Evolutionary conservation across 2,113 vertebrate species (phyloP), one percentile per base, ranked within the genome.

Genomic region (Leptocoma aspasia): DNA sequence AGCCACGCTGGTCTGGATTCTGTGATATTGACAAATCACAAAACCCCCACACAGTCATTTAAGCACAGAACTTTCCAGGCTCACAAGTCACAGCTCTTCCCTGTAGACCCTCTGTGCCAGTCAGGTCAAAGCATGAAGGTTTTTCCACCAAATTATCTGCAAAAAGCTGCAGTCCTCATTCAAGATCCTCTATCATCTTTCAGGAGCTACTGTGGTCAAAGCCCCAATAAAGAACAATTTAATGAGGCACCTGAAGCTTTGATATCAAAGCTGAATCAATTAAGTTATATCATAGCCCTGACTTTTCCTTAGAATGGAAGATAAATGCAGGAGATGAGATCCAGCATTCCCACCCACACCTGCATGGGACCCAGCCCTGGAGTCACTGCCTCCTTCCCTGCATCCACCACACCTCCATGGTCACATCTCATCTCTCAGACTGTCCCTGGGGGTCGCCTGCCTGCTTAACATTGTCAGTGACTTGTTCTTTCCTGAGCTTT

Each of bases 1-100:
- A 22, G 10, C 59, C 76, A 57, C 20, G 28, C 26, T 41, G 53
- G 18, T 8, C 9, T 27, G 42, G 31, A 57, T 65, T 57, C 66
- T 50, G 75, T 26, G 17, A 15, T 2, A 2, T 0, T 39, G 76
- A 16, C 24, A 70, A 50, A 47, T 20, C 72, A 37, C 57, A 76
- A 61, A 21, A 9, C 13, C 13, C 26, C 31, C 13, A 1, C 0
- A 16, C 31, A 49, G 61, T 0, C 17, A n/a, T 27, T 61, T 12
- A 27, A 81, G 21, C 84, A 49, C 78, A 37, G 69, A 82, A 44
- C 37, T 37, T 57, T 4, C 50, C 27, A 64, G 68, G 50, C 83
- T 53, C 63, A 42, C 71, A 23, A 8, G 30, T 8, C 54, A 13
- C 81, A 44, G 72, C 44, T 66, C 65, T 27, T 39, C 35, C 72